Percentiles rank a stretch among this genome's conserved stretches.
These are phyloP conservation scores for Egretta garzetta DNA, from an alignment of 2,113 vertebrate genomes.

Conservation along the genomic window DNA sequence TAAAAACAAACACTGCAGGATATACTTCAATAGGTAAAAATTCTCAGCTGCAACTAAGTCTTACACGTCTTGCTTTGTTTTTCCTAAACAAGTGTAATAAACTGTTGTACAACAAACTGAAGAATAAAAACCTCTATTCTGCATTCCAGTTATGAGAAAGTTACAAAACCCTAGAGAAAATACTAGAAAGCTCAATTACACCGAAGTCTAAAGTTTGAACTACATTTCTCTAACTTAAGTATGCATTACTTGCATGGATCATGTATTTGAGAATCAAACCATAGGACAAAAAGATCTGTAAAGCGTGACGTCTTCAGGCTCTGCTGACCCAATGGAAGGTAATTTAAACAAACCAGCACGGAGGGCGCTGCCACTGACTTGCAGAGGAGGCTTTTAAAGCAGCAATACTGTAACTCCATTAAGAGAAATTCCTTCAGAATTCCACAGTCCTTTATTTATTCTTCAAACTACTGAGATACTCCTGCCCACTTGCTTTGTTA, in stretches of 20 bases:
- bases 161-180: background rate
- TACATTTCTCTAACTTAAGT: background rate
- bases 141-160: background rate
- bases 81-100: background rate
- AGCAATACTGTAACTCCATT: background rate
- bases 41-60: background rate
- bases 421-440: background rate
- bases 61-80: background rate
- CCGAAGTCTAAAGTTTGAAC: background rate
- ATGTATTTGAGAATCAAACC: background rate
- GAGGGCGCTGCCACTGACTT: background rate
- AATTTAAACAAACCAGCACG: background rate
- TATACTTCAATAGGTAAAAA: background rate
- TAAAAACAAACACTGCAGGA: background rate
- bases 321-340: background rate
- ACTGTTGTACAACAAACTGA: background rate
- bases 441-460: background rate
- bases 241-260: background rate
- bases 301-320: slow-evolving; percentile 1
- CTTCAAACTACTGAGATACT: background rate
- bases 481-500: background rate
- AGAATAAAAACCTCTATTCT: background rate
- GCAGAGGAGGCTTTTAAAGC: background rate
- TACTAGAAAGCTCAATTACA: background rate
- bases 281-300: background rate